A percentile compares a stretch with the other conserved stretches of the same genome.
Conservation (phyloP, 2,797 vertebrate genomes). For the Danio jaintianensis region DNA sequence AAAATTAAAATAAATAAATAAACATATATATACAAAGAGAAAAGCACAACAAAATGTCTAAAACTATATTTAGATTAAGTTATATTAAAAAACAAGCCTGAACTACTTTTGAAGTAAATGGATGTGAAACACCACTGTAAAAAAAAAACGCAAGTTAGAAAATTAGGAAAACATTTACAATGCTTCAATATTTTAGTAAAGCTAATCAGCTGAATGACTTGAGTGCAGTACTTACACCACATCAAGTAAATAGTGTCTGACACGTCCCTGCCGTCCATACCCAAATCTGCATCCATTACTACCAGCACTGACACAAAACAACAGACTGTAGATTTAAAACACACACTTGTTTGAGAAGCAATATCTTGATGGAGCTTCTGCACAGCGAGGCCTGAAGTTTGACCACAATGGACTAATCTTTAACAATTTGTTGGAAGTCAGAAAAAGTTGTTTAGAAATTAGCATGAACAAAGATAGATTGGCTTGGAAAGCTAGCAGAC, state of each 20-base stretch:
- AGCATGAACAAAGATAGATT: slow-evolving; percentile 66
- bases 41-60: no score
- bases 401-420: slow-evolving; percentile 25
- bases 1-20: no score
- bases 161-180: no score
- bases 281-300: background rate
- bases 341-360: background rate
- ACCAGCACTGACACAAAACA: no score
- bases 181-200: background rate
- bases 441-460: slow-evolving; percentile 56
- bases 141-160: no score
- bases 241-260: background rate
- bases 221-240: background rate
- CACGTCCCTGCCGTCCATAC: background rate
- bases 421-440: slow-evolving; percentile 37
- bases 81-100: no score
- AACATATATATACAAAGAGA: no score
- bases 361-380: background rate
- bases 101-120: no score
- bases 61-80: no score
- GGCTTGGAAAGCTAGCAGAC: slow-evolving; percentile 67
- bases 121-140: no score
- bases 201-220: background rate
- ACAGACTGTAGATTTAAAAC: no score
- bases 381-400: background rate